Percentiles rank a stretch among this genome's conserved stretches.
These are phyloP conservation scores for Lepidostoma basale DNA, from an alignment of 1,140 invertebrate genomes.

Conservation along the genomic window DNA sequence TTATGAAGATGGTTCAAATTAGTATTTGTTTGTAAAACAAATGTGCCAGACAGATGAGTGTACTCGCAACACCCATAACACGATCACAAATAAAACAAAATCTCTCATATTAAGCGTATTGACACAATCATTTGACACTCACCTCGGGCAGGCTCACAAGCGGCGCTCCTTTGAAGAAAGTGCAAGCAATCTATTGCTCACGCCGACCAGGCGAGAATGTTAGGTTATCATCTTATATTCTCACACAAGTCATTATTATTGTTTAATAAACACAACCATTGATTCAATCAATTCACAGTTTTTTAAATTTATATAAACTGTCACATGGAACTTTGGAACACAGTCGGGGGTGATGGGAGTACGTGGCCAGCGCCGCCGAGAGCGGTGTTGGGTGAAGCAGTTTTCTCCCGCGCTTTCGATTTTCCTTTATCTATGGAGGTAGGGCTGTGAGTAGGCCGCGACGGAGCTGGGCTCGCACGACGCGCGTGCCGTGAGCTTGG, in stretches of 20 bases:
- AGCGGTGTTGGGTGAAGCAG: neutral
- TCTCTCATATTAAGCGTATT: conserved; percentile 28
- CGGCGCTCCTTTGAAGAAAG: conserved; percentile 40
- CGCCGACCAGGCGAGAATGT: neutral
- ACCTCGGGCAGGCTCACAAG: conserved; percentile 31
- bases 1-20: neutral
- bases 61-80: conserved; percentile 18
- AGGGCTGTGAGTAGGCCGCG: neutral
- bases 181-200: neutral
- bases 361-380: conserved; percentile 9
- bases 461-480: conserved; percentile 9
- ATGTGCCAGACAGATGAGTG: neutral
- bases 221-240: conserved; percentile 8
- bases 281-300: neutral
- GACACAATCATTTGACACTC: conserved; percentile 38
- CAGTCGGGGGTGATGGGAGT: neutral
- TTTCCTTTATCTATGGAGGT: conserved; percentile 2
- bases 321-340: conserved; percentile 27
- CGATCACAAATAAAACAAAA: conserved; percentile 27
- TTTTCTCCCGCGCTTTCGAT: conserved; percentile 8
- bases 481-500: conserved; percentile 3
- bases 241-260: conserved; percentile 16
- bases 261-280: conserved; percentile 26
- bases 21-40: conserved; percentile 9
- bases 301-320: conserved; percentile 3